A percentile compares a stretch with the other conserved stretches of the same genome.
Conservation (phyloP, 2,113 vertebrate species). For the Ptychochromis oligacanthus region DNA sequence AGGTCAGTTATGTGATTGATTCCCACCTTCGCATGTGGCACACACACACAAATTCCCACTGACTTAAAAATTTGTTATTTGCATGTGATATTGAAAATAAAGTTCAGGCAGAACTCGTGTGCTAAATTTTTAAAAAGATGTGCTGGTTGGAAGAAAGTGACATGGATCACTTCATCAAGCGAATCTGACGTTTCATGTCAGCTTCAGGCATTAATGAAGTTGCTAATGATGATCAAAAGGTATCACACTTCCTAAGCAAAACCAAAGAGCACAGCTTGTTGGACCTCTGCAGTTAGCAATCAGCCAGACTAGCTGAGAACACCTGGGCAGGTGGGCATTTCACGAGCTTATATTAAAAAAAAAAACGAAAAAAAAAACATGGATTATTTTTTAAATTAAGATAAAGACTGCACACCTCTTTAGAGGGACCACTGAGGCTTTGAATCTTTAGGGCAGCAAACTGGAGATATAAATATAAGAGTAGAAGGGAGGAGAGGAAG, state of each 20-base stretch:
- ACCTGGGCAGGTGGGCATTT: not conserved
- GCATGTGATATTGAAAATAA: not conserved
- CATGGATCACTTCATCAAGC: not conserved
- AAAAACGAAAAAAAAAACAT: too few species aligned
- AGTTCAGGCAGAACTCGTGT: not conserved
- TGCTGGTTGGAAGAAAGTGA: too few species aligned
- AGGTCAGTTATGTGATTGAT: constrained; percentile 8
- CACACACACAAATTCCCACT: not conserved
- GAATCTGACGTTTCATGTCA: not conserved
- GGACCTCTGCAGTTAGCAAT: not conserved
- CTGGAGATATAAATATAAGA: not conserved
- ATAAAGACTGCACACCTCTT: not conserved
- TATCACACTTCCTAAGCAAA: not conserved
- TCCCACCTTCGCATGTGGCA: not conserved
- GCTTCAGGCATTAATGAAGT: not conserved
- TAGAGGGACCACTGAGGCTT: not conserved
- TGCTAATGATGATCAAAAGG: rapidly evolving
- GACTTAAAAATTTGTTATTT: not conserved
- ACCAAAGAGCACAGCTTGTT: not conserved
- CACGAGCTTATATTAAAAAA: not conserved
- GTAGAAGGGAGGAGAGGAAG: not conserved
- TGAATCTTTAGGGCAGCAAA: not conserved
- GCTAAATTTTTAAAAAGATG: not conserved
- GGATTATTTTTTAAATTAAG: not conserved
- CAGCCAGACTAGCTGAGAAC: not conserved